Evolutionary conservation across 2,888 invertebrate genomes (phyloP).

Genomic region (Prostheceraeus crozeri): DNA sequence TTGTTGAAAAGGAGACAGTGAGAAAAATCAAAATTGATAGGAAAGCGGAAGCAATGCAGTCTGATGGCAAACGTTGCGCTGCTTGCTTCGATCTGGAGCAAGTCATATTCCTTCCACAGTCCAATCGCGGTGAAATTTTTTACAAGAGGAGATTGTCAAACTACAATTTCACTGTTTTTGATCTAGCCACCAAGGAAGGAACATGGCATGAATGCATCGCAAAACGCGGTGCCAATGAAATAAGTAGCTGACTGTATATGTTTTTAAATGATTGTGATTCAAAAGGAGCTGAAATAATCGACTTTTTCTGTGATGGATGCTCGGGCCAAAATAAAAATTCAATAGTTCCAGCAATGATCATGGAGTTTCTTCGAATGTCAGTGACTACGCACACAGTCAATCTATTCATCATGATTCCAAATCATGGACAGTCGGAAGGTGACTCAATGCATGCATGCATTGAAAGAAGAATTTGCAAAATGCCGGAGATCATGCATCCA

Average conservation of each 20-base stretch:
- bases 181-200: neutral
- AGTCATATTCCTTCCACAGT: slow-evolving; percentile 1
- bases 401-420: neutral
- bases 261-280: neutral
- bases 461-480: too few relatives aligned
- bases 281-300: neutral
- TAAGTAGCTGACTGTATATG: slow-evolving; percentile 9
- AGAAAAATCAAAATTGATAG: slow-evolving; percentile 14
- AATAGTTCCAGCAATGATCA: too few relatives aligned
- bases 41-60: neutral
- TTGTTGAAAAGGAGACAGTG: slow-evolving; percentile 5
- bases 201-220: slow-evolving; percentile 10
- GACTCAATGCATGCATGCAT: slow-evolving; percentile 8
- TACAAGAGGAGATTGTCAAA: slow-evolving; percentile 12
- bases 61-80: neutral
- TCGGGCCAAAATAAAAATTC: neutral
- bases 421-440: slow-evolving; percentile 1
- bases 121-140: neutral
- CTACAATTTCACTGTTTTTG: neutral
- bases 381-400: neutral
- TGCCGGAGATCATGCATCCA: too few relatives aligned
- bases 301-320: slow-evolving; percentile 5
- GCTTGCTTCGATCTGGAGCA: neutral
- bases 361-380: slow-evolving; percentile 11
- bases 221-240: slow-evolving; percentile 15